Base-by-base conservation (phyloP, 2,113 vertebrate species). In the Aramus guarauna region DNA sequence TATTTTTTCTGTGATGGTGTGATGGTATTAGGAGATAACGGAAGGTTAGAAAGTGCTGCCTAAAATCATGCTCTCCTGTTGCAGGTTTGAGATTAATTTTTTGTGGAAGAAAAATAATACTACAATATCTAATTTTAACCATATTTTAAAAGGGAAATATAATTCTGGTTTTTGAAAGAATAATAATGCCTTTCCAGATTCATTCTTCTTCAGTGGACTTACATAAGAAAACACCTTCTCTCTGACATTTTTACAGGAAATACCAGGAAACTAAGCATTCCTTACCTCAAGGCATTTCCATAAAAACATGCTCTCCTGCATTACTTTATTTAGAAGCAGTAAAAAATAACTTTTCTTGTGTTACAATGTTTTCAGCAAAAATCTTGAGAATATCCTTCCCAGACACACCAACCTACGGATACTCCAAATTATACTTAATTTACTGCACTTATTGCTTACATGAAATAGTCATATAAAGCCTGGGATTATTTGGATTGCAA, bases 211-310 rank as follows among this genome's bases (percentile, higher is more conserved):
- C 76, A 72, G 72, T 69, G 73, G 62, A 81, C 93, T 96, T 95
- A 50, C 73, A 79, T 30, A 47, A 78, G 92, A 96, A 95, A 97
- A 93, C 92, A 96, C 76, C 85, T 96, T 95, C 21, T 34, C 39
- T 82, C 80, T 97, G 90, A 73, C 80, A 73, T 75, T 97, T 97
- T 94, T 72, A 82, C 86, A 97, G 95, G 93, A 97, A 97, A 97
- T 96, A 91, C 93, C 93, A 94, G 83, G 91, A 84, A 96, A 37
- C 11, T 39, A 66, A 96, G 36, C 37, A 39, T 96, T 94, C 86
- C 81, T 83, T 81, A 64, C 76, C 72, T 81, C 20, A 62, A 1
- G 23, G 48, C 21, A 94, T 95, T 97, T 96, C 92, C 58, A 73
- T 64, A 88, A 96, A 97, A 97, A 89, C 66, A 75, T 71, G 8